Evolutionary conservation across 2,888 invertebrate genomes (phyloP), one percentile per base, ranked within the genome.

Genomic region (Eurytoma californica): DNA sequence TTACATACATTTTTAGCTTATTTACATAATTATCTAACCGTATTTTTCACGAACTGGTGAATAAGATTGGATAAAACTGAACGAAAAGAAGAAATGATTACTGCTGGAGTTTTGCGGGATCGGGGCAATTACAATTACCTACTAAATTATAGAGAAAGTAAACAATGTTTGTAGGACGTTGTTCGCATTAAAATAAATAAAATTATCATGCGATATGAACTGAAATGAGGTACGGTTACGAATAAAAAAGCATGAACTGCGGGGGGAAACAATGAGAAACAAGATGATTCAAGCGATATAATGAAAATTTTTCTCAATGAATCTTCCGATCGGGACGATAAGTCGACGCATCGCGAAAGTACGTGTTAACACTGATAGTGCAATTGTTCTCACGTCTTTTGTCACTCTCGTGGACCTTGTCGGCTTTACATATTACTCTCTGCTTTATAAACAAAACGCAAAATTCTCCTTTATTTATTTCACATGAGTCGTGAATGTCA

Each of bases 171-270:
- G 51, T 24, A 65, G 68, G 63, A 72, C 20, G 18, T 53, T 16
- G 69, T 74, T 72, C 70, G 80, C 80, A 78, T 68, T 60, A 77
- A 63, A 80, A 77, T 60, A 72, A 78, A 72, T 39, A 78, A 77
- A 68, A 75, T 47, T 80, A 76, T 67, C 80, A 80, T 80, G 80
- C 80, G 74, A 14, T 24, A 69, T 16, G 16, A 57, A 30, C 28
- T 53, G 61, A 61, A 63, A 63, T 57, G 14, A 47, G 28, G 20
- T 63, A 39, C 7, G 39, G 39, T 63, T 63, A 16, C 47, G 7
- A 24, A 63, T 18, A 72, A 72, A 72, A 39, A 77, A 69, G 73
- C 77, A 80, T 65, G 77, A 39, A 72, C 49, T 65, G 70, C 58
- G 69, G 65, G 51, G 65, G 51, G 28, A 51, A 63, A 72, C 57